phyloP scores from a whole-genome alignment of 2,888 invertebrate species.

The Perithous albicinctus region DNA sequence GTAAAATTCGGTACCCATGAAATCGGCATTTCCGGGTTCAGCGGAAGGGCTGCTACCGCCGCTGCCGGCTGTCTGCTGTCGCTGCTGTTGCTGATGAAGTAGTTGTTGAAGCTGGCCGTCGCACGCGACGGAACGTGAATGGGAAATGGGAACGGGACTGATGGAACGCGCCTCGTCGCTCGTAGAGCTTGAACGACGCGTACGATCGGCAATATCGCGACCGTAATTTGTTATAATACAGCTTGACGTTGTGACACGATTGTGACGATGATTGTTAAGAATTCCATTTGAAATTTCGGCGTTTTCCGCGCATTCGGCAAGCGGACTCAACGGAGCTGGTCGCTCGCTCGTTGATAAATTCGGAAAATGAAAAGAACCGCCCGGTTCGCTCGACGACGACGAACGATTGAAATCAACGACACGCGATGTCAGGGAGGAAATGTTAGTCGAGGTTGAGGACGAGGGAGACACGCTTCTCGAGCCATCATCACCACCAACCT shows the following conservation, averaged over 20 bases:
- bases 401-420: conserved; percentile 68
- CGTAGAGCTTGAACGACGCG: conserved; percentile 47
- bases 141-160: conserved; percentile 57
- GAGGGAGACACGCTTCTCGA: conserved; percentile 80
- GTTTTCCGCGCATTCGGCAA: conserved; percentile 78
- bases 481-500: conserved; percentile 81
- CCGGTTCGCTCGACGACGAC: conserved; percentile 78
- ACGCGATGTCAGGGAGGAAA: conserved; percentile 80
- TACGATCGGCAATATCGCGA: conserved; percentile 27
- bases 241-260: conserved; percentile 16
- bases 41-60: conserved; percentile 83
- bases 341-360: conserved; percentile 75
- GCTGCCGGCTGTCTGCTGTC: conserved; percentile 68
- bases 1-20: conserved; percentile 93
- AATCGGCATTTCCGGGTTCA: conserved; percentile 86
- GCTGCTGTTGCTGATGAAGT: conserved; percentile 79
- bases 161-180: conserved; percentile 63
- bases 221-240: conserved; percentile 29
- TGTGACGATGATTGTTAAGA: conserved; percentile 43
- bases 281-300: conserved; percentile 62
- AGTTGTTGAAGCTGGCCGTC: conserved; percentile 82
- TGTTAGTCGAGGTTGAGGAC: conserved; percentile 81
- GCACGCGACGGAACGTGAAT: conserved; percentile 79
- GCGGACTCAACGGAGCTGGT: conserved; percentile 78
- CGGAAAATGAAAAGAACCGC: conserved; percentile 78